Conservation (phyloP, 2,113 vertebrate genomes). For the Solenodon paradoxus region DNA sequence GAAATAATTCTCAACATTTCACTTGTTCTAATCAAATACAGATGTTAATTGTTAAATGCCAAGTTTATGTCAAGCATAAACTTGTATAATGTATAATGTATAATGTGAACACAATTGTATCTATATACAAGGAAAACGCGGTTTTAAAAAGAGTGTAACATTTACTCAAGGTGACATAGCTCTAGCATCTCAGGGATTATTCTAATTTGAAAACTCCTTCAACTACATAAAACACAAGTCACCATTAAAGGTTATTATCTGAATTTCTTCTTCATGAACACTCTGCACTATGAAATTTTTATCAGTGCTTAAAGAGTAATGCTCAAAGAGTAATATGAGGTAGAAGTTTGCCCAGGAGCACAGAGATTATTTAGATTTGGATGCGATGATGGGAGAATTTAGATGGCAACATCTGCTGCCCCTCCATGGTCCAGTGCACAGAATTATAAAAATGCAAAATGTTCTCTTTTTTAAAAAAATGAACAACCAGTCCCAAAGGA, state of each 20-base stretch:
- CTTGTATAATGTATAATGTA: background rate
- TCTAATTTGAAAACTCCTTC: background rate
- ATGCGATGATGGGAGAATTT: background rate
- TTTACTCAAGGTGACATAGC: background rate
- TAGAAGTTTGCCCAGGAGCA: slow-evolving; percentile 42
- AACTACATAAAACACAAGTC: background rate
- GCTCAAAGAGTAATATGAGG: background rate
- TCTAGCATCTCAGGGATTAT: background rate
- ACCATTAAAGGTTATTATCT: background rate
- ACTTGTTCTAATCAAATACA: background rate
- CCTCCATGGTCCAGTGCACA: slow-evolving; percentile 57
- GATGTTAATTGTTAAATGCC: background rate
- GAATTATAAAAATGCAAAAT: slow-evolving; percentile 68
- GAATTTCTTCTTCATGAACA: slow-evolving; percentile 15
- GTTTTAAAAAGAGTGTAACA: background rate
- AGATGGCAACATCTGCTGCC: slow-evolving; percentile 71
- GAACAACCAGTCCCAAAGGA: slow-evolving; percentile 70
- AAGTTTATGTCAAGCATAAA: background rate
- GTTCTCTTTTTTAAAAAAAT: slow-evolving; percentile 49
- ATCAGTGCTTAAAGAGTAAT: background rate
- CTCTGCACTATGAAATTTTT: background rate
- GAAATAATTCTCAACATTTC: background rate
- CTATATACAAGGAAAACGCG: background rate
- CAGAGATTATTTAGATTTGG: slow-evolving; percentile 64
- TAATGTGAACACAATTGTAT: background rate